Conservation (phyloP, 2,113 vertebrate species). For the Mixornis gularis region DNA sequence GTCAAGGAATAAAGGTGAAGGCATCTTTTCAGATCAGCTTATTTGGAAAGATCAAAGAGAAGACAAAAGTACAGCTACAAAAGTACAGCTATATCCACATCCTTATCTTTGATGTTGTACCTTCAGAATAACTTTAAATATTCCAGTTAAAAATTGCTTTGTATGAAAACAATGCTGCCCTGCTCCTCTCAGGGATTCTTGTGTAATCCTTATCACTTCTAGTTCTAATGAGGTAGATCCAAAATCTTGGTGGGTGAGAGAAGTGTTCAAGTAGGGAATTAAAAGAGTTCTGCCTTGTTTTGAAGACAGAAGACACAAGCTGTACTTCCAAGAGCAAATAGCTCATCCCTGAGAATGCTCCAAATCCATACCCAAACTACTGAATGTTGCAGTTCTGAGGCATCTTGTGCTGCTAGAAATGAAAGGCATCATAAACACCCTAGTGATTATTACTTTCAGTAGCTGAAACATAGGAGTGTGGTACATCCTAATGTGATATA, state of each 20-base stretch:
- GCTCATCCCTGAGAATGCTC: rapidly evolving
- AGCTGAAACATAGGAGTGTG: neutral
- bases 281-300: neutral
- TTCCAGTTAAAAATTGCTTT: neutral
- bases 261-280: neutral
- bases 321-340: neutral
- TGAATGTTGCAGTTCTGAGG: neutral
- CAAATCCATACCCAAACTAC: neutral
- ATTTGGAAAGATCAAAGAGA: neutral
- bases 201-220: neutral
- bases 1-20: neutral
- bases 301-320: neutral
- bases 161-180: neutral
- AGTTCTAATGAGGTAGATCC: neutral
- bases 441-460: neutral
- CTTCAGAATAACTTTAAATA: neutral
- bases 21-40: neutral
- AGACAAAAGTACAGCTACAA: neutral
- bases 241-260: neutral
- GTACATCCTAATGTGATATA: neutral
- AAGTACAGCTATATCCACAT: neutral
- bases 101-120: neutral
- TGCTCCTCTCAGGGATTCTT: neutral
- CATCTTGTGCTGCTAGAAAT: neutral
- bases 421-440: neutral